These are phyloP conservation scores for Potamarius usumacintae DNA, from an alignment of 2,113 vertebrate species.

Conservation along the genomic window DNA sequence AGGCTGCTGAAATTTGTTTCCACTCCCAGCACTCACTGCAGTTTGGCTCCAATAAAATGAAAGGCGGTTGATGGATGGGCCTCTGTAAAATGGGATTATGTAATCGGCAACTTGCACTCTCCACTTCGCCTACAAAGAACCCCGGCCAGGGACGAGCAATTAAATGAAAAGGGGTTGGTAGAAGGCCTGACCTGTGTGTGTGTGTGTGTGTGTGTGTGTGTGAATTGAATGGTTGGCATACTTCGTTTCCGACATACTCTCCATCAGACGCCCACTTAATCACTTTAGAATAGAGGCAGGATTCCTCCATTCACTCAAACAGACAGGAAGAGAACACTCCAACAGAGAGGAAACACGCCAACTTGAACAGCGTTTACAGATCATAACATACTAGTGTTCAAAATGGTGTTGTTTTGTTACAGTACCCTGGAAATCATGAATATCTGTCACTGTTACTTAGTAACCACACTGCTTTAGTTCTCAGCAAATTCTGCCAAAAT, in stretches of 20 bases:
- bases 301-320: slow-evolving; percentile 36
- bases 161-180: slow-evolving; percentile 47
- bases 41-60: slow-evolving; percentile 65
- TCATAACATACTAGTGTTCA: background rate
- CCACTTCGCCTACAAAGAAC: slow-evolving; percentile 54
- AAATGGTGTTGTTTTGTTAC: background rate
- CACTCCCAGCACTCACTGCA: slow-evolving; percentile 59
- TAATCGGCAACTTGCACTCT: slow-evolving; percentile 56
- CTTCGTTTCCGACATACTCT: slow-evolving; percentile 49
- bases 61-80: slow-evolving; percentile 62
- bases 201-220: slow-evolving; percentile 44
- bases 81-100: slow-evolving; percentile 64
- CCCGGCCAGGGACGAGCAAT: slow-evolving; percentile 40
- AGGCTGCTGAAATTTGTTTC: slow-evolving; percentile 65
- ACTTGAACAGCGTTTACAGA: slow-evolving; percentile 3
- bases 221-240: slow-evolving; percentile 48
- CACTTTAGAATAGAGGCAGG: slow-evolving; percentile 27
- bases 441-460: slow-evolving; percentile 28
- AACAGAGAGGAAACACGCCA: background rate
- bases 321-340: slow-evolving; percentile 15
- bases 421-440: background rate
- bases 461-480: background rate
- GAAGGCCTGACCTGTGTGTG: slow-evolving; percentile 46
- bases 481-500: background rate
- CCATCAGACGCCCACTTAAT: slow-evolving; percentile 55